Base-by-base conservation (phyloP, 2,888 invertebrate species). In the Ceramica pisi region DNA sequence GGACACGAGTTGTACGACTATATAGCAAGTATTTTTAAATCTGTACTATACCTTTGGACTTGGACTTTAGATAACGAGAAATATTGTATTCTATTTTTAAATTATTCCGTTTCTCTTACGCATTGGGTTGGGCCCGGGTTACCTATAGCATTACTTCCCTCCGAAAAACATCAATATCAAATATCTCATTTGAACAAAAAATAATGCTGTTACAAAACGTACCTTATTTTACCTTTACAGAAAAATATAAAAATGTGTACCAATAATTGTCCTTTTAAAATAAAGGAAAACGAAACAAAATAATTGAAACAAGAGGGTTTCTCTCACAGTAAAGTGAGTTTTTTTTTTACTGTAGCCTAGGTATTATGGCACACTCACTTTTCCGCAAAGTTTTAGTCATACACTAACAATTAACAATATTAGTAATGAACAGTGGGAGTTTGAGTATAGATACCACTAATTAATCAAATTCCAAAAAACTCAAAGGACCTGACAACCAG, bases 121-220 rank as follows among this genome's bases (percentile, higher is more conserved):
- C n/a, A n/a, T n/a, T n/a, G n/a, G n/a, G n/a, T n/a, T n/a, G n/a
- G n/a, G n/a, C n/a, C n/a, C n/a, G n/a, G n/a, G n/a, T n/a, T n/a
- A n/a, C n/a, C n/a, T n/a, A n/a, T n/a, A n/a, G n/a, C n/a, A n/a
- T n/a, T n/a, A n/a, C n/a, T n/a, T n/a, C n/a, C n/a, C n/a, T n/a
- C n/a, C n/a, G n/a, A n/a, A n/a, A n/a, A n/a, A n/a, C n/a, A n/a
- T n/a, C n/a, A n/a, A n/a, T n/a, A n/a, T n/a, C 7, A 26, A 38
- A 26, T 38, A 72, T 12, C 0, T 16, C 31, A 35, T 74, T 51
- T 19, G n/a, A 38, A 62, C 21, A 51, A 19, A 21, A 19, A 44
- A 16, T 8, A 8, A 16, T 67, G 6, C n/a, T 35, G 19, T 35
- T 14, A 21, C 1, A n/a, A n/a, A n/a, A n/a, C n/a, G n/a, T n/a